These are phyloP conservation scores for Mythimna ferrago DNA, from an alignment of 2,888 invertebrate genomes.

Conservation along the genomic window DNA sequence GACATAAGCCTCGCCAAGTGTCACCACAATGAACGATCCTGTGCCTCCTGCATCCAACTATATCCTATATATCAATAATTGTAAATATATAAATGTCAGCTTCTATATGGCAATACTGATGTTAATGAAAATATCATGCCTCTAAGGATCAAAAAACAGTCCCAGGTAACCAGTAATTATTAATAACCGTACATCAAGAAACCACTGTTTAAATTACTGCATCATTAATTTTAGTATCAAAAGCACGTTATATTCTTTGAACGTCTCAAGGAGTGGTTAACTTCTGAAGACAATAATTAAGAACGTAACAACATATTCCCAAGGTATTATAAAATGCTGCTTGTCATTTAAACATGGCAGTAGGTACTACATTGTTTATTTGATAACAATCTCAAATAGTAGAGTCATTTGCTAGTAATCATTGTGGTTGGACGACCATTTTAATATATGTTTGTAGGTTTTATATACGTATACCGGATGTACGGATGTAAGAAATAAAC, in stretches of 20 bases:
- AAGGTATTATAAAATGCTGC: constrained; percentile 64
- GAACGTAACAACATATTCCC: constrained; percentile 58
- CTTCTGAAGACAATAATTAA: constrained; percentile 38
- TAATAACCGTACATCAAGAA: background rate
- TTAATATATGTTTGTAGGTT: constrained; percentile 36
- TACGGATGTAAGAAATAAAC: constrained; percentile 5
- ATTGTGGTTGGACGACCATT: constrained; percentile 51
- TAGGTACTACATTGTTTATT: constrained; percentile 77
- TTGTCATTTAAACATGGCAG: constrained; percentile 66
- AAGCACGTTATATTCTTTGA: background rate
- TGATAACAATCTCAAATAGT: constrained; percentile 79
- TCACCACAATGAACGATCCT: too few relatives aligned
- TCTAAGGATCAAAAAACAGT: background rate
- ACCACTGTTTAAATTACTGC: too few relatives aligned
- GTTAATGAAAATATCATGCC: background rate
- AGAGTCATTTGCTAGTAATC: constrained; percentile 72
- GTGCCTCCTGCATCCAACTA: background rate
- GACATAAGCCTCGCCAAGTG: too few relatives aligned
- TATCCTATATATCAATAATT: too few relatives aligned
- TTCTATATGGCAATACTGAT: background rate
- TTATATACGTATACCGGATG: constrained; percentile 11
- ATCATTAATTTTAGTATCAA: background rate
- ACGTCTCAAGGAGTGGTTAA: background rate
- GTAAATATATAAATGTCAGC: too few relatives aligned
- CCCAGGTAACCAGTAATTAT: background rate